Evolutionary conservation across 2,113 vertebrate species (phyloP).

Genomic region (Rhabdomys dilectus): DNA sequence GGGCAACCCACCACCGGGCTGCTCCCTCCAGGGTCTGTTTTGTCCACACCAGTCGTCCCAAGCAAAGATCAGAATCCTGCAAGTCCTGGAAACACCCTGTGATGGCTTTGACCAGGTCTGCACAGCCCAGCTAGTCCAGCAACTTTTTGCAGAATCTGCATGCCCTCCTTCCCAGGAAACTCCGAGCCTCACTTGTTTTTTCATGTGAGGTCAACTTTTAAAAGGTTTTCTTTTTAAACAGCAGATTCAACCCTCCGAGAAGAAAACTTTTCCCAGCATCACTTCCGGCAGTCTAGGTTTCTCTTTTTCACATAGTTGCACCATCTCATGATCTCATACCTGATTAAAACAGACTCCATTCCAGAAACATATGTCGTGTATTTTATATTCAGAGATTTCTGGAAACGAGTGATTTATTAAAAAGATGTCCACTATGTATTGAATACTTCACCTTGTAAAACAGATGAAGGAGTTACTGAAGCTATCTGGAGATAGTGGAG

Average conservation of each 20-base stretch:
- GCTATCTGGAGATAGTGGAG: neutral
- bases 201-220: neutral
- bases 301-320: neutral
- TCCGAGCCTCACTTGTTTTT: neutral
- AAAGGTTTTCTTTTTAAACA: neutral
- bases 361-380: rapidly evolving
- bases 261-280: neutral
- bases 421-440: neutral
- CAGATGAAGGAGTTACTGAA: neutral
- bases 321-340: neutral
- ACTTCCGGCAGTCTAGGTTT: neutral
- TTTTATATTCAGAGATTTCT: neutral
- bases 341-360: neutral
- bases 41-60: neutral
- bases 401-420: neutral
- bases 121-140: neutral
- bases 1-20: neutral
- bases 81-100: rapidly evolving
- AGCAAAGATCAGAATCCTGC: neutral
- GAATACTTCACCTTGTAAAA: neutral
- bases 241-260: neutral
- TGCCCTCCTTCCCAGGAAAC: neutral
- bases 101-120: neutral
- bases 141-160: neutral
- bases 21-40: neutral